Evolutionary conservation across 2,797 vertebrate species (phyloP).

Genomic region (Lacerta agilis): DNA sequence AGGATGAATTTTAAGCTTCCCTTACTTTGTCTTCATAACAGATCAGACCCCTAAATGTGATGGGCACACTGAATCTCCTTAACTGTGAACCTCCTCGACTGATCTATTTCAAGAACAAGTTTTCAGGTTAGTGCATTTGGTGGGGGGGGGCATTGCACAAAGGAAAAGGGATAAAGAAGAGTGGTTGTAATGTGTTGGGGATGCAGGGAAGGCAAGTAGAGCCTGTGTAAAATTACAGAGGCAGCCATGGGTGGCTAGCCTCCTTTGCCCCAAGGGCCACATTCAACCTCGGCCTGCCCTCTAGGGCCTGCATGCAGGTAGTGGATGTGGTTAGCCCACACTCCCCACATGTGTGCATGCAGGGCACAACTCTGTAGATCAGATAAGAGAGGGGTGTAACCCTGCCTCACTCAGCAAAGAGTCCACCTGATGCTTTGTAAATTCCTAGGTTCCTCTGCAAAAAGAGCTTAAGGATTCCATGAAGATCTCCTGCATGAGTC

Average conservation of each 20-base stretch:
- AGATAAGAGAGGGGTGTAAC: too few species aligned
- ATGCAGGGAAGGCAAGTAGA: not conserved
- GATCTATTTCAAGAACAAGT: slow-evolving; percentile 92
- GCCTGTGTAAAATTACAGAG: not conserved
- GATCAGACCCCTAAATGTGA: slow-evolving; percentile 91
- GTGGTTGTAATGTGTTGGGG: not conserved
- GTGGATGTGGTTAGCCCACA: too few species aligned
- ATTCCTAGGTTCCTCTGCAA: not conserved
- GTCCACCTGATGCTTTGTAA: not conserved
- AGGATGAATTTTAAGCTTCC: slow-evolving; percentile 38
- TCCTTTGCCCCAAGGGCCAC: too few species aligned
- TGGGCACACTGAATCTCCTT: slow-evolving; percentile 92
- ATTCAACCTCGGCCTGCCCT: too few species aligned
- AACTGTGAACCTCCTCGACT: slow-evolving; percentile 89
- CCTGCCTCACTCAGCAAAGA: too few species aligned
- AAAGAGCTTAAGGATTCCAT: not conserved
- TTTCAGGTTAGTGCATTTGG: slow-evolving; percentile 72
- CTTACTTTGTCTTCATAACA: slow-evolving; percentile 62
- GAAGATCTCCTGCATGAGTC: not conserved
- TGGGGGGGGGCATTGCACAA: not conserved
- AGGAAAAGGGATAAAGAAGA: not conserved
- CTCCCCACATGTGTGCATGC: too few species aligned
- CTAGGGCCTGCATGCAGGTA: too few species aligned
- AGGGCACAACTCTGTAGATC: too few species aligned
- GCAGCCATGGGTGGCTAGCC: too few species aligned